Evolutionary conservation across 92 coral and sea anemone species (phyloP), one percentile per base, ranked within the genome.

Genomic region (Phenganax stokvisi): DNA sequence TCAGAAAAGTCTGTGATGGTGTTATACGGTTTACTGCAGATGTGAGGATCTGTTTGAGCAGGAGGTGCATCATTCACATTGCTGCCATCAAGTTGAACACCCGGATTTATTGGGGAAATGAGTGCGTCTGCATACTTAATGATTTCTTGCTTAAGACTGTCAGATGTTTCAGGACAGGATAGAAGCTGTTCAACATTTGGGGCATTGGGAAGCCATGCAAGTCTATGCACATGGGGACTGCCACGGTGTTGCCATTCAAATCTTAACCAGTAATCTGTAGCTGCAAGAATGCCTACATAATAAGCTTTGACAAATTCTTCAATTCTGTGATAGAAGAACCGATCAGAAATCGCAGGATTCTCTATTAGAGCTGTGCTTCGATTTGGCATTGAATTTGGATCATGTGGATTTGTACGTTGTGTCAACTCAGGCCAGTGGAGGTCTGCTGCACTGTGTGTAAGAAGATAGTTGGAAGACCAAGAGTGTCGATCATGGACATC

Each of bases 171-270:
- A 74, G 78, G 59, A 55, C 44, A 74, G 25, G 78, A 53, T 74
- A 20, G 25, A 20, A 74, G 63, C 62, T 54, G 60, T 3, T 74
- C 78, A 74, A 74, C 78, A 74, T 74, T 30, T 51, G 78, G 62
- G 27, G 78, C 63, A 55, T 74, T 74, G 7, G 78, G 78, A 51
- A 74, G 78, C 78, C 78, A 74, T 54, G 78, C 63, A 13, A 74
- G 62, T 51, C 78, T 61, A 2, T 74, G 78, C 30, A 74, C 78
- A 53, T 74, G 63, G 27, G 78, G 78, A 53, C 78, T 74, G 62
- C 78, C 78, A 74, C 78, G 60, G 60, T 74, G 78, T 54, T 74
- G 78, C 78, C 78, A 74, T 53, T 74, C 78, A 74, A 74, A 74
- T 54, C 78, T 74, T 62, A 74, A 64, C 59, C 78, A 74, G 6